A percentile compares a stretch with the other conserved stretches of the same genome.
Conservation (phyloP, 2,888 invertebrate species). For the Strigamia crassipes region DNA sequence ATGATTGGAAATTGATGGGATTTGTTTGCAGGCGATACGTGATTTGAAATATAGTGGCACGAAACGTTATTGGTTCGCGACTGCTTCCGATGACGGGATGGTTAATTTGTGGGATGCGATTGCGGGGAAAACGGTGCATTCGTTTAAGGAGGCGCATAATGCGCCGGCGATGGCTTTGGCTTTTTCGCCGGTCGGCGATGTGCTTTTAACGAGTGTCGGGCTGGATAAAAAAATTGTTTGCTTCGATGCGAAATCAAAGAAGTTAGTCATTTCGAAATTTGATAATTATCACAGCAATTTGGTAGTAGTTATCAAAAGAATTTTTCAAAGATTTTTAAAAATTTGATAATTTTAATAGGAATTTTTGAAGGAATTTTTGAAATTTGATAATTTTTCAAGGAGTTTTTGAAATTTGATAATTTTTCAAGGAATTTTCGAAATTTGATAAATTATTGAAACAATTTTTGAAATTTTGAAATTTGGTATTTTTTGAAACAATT, state of each 20-base stretch:
- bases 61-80: constrained; percentile 56
- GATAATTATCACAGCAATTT: too few species aligned
- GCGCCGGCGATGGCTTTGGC: constrained; percentile 59
- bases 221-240: constrained; percentile 59
- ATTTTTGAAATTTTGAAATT: too few species aligned
- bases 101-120: constrained; percentile 59
- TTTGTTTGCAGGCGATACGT: constrained; percentile 55
- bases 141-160: constrained; percentile 56
- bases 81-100: constrained; percentile 57
- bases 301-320: too few species aligned
- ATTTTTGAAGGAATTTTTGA: too few species aligned
- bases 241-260: constrained; percentile 57
- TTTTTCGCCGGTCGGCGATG: constrained; percentile 61
- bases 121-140: constrained; percentile 55
- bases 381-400: too few species aligned
- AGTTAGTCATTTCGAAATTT: constrained; percentile 53
- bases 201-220: constrained; percentile 59
- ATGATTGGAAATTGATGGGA: background rate
- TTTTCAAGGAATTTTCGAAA: too few species aligned
- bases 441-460: too few species aligned
- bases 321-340: too few species aligned
- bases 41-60: constrained; percentile 56
- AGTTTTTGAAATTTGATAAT: too few species aligned
- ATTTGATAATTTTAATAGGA: too few species aligned
- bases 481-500: too few species aligned